Base-by-base conservation (phyloP, 2,888 invertebrate species). In the Andrena bucephala region DNA sequence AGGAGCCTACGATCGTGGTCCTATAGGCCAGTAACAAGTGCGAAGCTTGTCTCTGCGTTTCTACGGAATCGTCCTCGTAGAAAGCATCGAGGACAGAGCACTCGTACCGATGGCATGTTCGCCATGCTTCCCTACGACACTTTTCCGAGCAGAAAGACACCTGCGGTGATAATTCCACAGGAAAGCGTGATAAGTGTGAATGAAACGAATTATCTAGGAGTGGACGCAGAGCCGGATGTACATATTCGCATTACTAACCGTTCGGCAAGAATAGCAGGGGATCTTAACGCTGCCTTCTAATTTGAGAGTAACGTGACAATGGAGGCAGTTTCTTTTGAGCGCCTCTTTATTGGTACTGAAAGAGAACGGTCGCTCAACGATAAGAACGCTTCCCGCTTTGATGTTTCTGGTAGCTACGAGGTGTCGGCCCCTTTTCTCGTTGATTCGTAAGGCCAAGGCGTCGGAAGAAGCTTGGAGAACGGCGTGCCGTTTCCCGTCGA, bases 341-440 rank as follows among this genome's bases (percentile, higher is more conserved):
- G 91, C 91, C 27, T 89, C 79, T 66, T 85, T 63, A 33, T 93
- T 92, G 13, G 93, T 93, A 69, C 91, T 91, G 69, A 88, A 93
- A 62, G 93, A 86, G 77, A 91, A 93, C 10, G 93, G 93, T 54
- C 85, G 77, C 76, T 93, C 94, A 7, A 94, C 89, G 16, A 94
- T 93, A 13, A 94, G 71, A 10, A 91, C 90, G 70, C 86, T 89
- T 85, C 94, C 95, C 27, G 94, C 90, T 77, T 92, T 92, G 65
- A 95, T 94, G 80, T 94, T 92, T 74, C 89, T 90, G 10, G 90
- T 91, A 6, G 94, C 94, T 27, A 94, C 91, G 13, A 95, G 88
- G 87, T 94, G 93, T 59, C 95, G 90, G 59, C 95, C 95, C 59
- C 82, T 90, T 2, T 57, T 62, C 13, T 89, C 52, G 59, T 92